Evolutionary conservation across 1,140 invertebrate species (phyloP).

Genomic region (Pararge aegeria): DNA sequence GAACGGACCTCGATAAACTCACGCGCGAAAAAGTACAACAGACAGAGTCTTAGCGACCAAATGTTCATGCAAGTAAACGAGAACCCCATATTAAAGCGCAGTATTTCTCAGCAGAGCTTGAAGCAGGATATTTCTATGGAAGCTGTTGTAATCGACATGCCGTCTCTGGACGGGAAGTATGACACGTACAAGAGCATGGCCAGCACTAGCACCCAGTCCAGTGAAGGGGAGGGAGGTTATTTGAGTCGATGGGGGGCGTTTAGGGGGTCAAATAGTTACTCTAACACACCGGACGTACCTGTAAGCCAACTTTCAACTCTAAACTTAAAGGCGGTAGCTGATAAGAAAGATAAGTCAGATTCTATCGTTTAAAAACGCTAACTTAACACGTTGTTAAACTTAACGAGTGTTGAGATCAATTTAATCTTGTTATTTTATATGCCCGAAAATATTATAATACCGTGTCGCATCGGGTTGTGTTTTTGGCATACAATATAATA

Average conservation of each 20-base stretch:
- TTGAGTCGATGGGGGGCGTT: constrained; percentile 64
- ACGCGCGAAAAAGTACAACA: constrained; percentile 43
- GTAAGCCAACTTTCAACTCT: constrained; percentile 67
- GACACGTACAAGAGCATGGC: constrained; percentile 44
- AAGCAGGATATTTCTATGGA: constrained; percentile 63
- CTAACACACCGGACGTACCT: constrained; percentile 43
- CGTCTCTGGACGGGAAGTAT: constrained; percentile 51
- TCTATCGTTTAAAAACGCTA: constrained; percentile 42
- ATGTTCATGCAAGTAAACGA: constrained; percentile 41
- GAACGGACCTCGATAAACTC: constrained; percentile 19
- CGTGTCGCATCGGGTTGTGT: no score
- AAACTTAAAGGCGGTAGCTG: constrained; percentile 45
- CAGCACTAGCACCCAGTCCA: constrained; percentile 36
- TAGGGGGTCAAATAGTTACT: constrained; percentile 65
- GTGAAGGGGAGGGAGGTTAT: constrained; percentile 37
- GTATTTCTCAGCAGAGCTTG: constrained; percentile 60
- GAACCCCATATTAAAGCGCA: constrained; percentile 43
- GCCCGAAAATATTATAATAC: no score
- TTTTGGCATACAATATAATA: no score
- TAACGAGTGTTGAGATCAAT: no score
- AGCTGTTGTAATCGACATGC: constrained; percentile 66
- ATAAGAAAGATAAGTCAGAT: constrained; percentile 44
- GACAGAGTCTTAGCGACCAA: constrained; percentile 60
- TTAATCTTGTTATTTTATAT: no score
- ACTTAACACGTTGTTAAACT: no score